Conservation (phyloP, 2,888 invertebrate species). For the Copidosoma aretas region DNA sequence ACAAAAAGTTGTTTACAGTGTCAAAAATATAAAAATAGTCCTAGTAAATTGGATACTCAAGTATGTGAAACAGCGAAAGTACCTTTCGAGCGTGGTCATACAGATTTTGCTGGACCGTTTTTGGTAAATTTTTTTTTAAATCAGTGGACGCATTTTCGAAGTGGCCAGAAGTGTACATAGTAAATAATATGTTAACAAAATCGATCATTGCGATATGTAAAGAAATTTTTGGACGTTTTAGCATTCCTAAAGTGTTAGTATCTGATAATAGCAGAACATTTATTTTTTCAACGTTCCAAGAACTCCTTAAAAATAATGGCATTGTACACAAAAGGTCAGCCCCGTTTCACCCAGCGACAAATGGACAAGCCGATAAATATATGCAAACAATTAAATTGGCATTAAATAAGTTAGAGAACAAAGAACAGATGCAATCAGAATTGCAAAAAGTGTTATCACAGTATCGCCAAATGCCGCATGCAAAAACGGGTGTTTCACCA, state of each 20-base stretch:
- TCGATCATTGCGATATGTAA: conserved; percentile 29
- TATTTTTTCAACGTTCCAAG: conserved; percentile 11
- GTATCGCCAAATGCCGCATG: neutral
- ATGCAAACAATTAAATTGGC: conserved; percentile 28
- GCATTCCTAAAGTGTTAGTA: conserved; percentile 36
- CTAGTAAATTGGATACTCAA: conserved; percentile 24
- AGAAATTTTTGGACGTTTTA: conserved; percentile 34
- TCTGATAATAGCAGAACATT: conserved; percentile 40
- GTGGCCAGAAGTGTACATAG: conserved; percentile 33
- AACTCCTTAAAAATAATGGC: neutral
- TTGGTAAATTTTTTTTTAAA: conserved; percentile 36
- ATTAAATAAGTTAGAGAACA: neutral
- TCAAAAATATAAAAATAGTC: conserved; percentile 30
- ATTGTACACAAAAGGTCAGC: conserved; percentile 27
- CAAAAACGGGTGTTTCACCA: neutral
- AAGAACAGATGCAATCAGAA: neutral
- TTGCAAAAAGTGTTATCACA: neutral
- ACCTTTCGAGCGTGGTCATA: conserved; percentile 40
- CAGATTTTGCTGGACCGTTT: conserved; percentile 40
- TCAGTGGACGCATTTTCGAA: conserved; percentile 39
- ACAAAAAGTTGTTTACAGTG: conserved; percentile 30
- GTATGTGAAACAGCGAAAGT: conserved; percentile 36
- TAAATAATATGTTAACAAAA: conserved; percentile 33
- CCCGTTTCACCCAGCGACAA: conserved; percentile 33
- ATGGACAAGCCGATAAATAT: conserved; percentile 33